phyloP scores from a whole-genome alignment of 2,888 invertebrate genomes.

The Pheosia gnoma region DNA sequence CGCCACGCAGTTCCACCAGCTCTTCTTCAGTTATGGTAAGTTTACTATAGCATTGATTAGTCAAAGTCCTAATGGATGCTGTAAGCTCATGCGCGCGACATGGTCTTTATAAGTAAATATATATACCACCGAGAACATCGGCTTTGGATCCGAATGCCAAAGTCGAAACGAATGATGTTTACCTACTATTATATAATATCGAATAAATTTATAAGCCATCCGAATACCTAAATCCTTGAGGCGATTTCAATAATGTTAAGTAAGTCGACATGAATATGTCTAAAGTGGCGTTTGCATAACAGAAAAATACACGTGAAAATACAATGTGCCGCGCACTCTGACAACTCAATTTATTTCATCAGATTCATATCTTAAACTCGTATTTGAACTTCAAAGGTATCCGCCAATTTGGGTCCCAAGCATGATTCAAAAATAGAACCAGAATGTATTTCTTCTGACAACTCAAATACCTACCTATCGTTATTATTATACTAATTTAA shows the following conservation, averaged over 20 bases:
- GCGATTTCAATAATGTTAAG: neutral
- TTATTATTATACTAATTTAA: neutral
- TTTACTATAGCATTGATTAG: neutral
- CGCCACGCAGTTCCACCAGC: constrained; percentile 94
- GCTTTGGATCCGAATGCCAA: too few relatives aligned
- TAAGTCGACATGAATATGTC: constrained; percentile 15
- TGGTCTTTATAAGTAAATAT: too few relatives aligned
- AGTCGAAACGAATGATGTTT: too few relatives aligned
- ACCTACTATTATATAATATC: too few relatives aligned
- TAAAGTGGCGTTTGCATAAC: constrained; percentile 37
- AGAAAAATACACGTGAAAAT: constrained; percentile 65
- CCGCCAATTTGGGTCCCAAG: too few relatives aligned
- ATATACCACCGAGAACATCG: too few relatives aligned
- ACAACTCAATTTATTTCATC: constrained; percentile 76
- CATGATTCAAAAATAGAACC: constrained; percentile 32
- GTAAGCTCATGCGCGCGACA: too few relatives aligned
- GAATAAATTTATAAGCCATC: too few relatives aligned
- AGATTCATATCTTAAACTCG: constrained; percentile 71
- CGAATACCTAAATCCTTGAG: too few relatives aligned
- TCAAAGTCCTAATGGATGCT: too few relatives aligned
- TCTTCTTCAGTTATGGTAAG: constrained; percentile 92
- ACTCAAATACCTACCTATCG: neutral
- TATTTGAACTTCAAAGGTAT: constrained; percentile 74
- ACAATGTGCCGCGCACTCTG: constrained; percentile 49
- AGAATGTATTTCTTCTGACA: neutral